Percentiles rank a stretch among this genome's conserved stretches.
These are phyloP conservation scores for Burhinus bistriatus DNA, from an alignment of 2,113 vertebrate species.

Conservation along the genomic window DNA sequence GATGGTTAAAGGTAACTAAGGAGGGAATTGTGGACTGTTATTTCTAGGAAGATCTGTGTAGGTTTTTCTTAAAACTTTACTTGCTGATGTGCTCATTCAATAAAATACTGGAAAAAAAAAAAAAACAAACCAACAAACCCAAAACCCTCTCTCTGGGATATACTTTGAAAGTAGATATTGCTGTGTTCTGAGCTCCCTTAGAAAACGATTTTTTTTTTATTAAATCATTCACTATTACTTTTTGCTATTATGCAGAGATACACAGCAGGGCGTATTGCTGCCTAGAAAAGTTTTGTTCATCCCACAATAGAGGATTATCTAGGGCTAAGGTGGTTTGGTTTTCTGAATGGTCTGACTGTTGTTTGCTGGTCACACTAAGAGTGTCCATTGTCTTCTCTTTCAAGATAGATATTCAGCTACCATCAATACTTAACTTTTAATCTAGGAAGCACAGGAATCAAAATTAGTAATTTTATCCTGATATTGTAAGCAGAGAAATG, in stretches of 20 bases:
- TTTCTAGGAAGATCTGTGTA: not conserved
- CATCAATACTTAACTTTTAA: not conserved
- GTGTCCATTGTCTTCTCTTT: not conserved
- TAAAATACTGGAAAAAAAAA: slow-evolving; percentile 65
- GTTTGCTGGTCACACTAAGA: not conserved
- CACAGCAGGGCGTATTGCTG: not conserved
- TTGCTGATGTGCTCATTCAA: slow-evolving; percentile 53
- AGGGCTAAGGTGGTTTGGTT: not conserved
- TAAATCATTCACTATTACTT: not conserved
- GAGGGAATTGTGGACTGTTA: not conserved
- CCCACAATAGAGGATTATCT: not conserved
- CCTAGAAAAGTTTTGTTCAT: not conserved
- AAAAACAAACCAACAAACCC: not conserved
- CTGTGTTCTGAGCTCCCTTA: slow-evolving; percentile 39
- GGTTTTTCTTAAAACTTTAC: not conserved
- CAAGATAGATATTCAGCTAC: not conserved
- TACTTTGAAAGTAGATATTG: slow-evolving; percentile 54
- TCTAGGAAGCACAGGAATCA: not conserved
- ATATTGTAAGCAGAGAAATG: not conserved
- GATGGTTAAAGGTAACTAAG: not conserved
- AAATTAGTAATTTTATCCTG: not conserved
- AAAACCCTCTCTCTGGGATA: not conserved
- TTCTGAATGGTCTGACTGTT: not conserved
- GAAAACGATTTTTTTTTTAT: not conserved
- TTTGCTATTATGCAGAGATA: not conserved